Conservation (phyloP, 2,888 invertebrate genomes). For the Theristus sp. region DNA sequence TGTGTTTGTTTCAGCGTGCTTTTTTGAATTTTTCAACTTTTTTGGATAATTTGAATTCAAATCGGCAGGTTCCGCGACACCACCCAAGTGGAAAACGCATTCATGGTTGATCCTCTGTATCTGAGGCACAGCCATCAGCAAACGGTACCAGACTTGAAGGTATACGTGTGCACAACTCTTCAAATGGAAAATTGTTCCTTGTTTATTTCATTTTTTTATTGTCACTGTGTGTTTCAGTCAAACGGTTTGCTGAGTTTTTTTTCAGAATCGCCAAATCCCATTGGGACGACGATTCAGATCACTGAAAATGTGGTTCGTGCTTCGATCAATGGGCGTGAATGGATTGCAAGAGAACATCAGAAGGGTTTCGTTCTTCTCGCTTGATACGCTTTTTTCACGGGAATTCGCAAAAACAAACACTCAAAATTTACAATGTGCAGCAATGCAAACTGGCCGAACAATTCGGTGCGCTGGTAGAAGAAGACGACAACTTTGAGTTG, state of each 20-base stretch:
- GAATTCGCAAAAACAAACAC: neutral
- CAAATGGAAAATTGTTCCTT: neutral
- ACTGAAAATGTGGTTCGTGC: constrained; percentile 88
- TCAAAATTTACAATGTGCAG: neutral
- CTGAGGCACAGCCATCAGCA: constrained; percentile 87
- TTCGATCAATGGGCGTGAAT: constrained; percentile 73
- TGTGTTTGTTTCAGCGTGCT: constrained; percentile 33
- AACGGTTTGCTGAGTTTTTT: neutral
- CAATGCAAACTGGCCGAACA: constrained; percentile 46
- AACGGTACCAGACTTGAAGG: constrained; percentile 17
- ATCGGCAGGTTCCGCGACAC: constrained; percentile 76
- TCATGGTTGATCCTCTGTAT: constrained; percentile 92
- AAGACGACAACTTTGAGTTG: constrained; percentile 59
- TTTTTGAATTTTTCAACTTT: neutral
- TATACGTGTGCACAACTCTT: constrained; percentile 1
- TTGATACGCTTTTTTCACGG: neutral
- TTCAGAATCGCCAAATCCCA: constrained; percentile 38
- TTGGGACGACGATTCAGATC: constrained; percentile 82
- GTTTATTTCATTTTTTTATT: too few relatives aligned
- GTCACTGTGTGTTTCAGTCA: neutral
- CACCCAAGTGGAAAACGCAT: constrained; percentile 75
- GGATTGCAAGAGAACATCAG: constrained; percentile 76
- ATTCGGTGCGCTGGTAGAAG: constrained; percentile 51
- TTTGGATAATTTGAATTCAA: neutral
- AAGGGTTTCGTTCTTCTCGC: too few relatives aligned